Base-by-base conservation (phyloP, 2,113 vertebrate genomes). In the Bufo bufo region DNA sequence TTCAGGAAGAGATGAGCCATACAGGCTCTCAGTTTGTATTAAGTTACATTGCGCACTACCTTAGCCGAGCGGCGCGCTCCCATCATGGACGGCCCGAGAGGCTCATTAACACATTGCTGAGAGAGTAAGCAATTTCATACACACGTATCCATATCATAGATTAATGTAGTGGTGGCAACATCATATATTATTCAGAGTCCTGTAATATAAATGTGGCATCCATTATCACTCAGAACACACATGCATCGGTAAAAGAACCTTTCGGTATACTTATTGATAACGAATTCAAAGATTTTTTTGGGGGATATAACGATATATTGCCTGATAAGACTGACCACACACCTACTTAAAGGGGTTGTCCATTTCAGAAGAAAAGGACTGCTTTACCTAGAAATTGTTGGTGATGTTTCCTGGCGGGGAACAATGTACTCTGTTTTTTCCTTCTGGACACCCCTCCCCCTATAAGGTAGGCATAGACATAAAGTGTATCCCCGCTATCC, bases 11-110 rank as follows among this genome's bases (percentile, higher is more conserved):
- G 84, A 77, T 86, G 56, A 86, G 72, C 72, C 58, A 65, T 78
- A 75, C 84, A 77, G 75, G 56, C 84, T 77, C 84, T 86, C 72
- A 65, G 74, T 77, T 86, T 78, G 54, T 77, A 77, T 77, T 77
- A 77, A 63, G 84, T 63, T 77, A 50, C n/a, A 63, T 11, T 77
- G 59, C 56, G 65, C 59, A 74, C 71, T 85, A 78, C 50, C 72
- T 75, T 75, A 20, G 72, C 72, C 17, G 72, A 75, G 72, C 45
- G 19, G 11, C 19, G 19, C 19, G 75, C 59, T 50, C 58, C 19
- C 16, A 59, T 45, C 69, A 59, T 58, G 58, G 56, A 19, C 56
- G 56, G 78, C 56, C 33, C 52, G 84, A 85, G 84, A 49, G 69
- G 71, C 54, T 69, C 56, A 85, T 85, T 72, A 75, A n/a, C n/a